A percentile compares a stretch with the other conserved stretches of the same genome.
Conservation (phyloP, 2,888 invertebrate species). For the Resseliella maxima region DNA sequence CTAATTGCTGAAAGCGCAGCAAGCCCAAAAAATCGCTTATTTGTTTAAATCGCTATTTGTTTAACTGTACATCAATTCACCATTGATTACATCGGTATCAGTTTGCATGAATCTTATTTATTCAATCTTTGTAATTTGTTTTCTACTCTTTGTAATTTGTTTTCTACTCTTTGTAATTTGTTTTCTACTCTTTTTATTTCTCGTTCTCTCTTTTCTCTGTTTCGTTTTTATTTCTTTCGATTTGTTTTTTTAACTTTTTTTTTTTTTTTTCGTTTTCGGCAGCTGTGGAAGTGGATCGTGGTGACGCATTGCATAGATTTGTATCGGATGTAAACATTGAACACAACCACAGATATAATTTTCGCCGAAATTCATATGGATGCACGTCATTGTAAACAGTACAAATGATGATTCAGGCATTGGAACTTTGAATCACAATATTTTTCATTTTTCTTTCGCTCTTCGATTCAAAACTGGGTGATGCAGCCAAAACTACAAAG, state of each 20-base stretch:
- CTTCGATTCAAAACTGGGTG: not conserved
- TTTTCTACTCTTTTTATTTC: not conserved
- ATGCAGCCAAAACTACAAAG: not conserved
- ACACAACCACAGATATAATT: not conserved
- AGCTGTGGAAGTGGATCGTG: not conserved
- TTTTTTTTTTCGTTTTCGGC: not conserved
- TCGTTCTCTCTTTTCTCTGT: not conserved
- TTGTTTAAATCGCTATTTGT: not conserved
- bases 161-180: not conserved
- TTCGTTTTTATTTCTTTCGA: not conserved
- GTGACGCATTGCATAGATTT: conserved; percentile 26
- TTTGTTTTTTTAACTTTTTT: not conserved
- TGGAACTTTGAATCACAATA: not conserved
- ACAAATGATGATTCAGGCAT: not conserved
- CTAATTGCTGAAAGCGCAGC: not conserved
- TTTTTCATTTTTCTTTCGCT: too few species aligned
- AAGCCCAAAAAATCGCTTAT: not conserved
- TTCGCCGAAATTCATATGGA: not conserved
- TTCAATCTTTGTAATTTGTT: conserved; percentile 1
- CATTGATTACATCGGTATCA: not conserved
- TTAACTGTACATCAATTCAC: not conserved
- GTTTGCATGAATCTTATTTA: not conserved
- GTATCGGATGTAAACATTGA: conserved; percentile 46
- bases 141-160: not conserved
- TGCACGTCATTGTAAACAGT: conserved; percentile 15